These are phyloP conservation scores for Ypsolopha scabrella DNA, from an alignment of 2,888 invertebrate species.

Conservation along the genomic window DNA sequence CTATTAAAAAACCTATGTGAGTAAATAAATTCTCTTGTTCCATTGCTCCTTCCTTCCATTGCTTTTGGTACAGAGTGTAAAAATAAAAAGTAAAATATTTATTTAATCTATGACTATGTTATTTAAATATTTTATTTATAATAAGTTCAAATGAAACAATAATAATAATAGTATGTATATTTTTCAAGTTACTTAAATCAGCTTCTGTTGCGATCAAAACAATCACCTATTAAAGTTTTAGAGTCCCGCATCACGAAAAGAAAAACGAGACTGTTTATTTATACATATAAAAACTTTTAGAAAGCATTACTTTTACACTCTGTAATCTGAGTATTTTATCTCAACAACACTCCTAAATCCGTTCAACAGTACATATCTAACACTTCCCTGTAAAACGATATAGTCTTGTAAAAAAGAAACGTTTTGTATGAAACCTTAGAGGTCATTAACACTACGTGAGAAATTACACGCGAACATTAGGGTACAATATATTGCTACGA, in stretches of 20 bases:
- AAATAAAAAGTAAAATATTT: conserved; percentile 30
- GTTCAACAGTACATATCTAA: conserved; percentile 57
- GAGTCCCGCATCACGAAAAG: too few relatives aligned
- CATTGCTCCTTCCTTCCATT: conserved; percentile 57
- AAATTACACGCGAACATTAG: conserved; percentile 66
- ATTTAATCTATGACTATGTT: too few relatives aligned
- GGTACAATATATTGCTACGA: conserved; percentile 67
- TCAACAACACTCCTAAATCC: conserved; percentile 60
- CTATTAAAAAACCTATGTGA: conserved; percentile 64
- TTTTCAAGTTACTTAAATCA: too few relatives aligned
- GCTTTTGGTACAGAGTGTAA: conserved; percentile 58
- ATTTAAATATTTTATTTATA: too few relatives aligned
- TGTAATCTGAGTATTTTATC: conserved; percentile 64
- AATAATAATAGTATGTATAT: too few relatives aligned
- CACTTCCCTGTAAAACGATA: conserved; percentile 69
- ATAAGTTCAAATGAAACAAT: too few relatives aligned
- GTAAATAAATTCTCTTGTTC: conserved; percentile 70
- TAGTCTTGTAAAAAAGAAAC: conserved; percentile 68
- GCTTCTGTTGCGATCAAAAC: too few relatives aligned
- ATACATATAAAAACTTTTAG: not conserved
- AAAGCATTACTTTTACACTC: conserved; percentile 51
- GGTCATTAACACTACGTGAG: conserved; percentile 67
- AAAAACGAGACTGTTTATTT: too few relatives aligned
- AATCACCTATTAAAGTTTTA: too few relatives aligned
- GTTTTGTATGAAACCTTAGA: conserved; percentile 63